Percentiles rank a stretch among this genome's conserved stretches.
phyloP scores from a whole-genome alignment of 2,113 vertebrate genomes.

The Sula dactylatra region DNA sequence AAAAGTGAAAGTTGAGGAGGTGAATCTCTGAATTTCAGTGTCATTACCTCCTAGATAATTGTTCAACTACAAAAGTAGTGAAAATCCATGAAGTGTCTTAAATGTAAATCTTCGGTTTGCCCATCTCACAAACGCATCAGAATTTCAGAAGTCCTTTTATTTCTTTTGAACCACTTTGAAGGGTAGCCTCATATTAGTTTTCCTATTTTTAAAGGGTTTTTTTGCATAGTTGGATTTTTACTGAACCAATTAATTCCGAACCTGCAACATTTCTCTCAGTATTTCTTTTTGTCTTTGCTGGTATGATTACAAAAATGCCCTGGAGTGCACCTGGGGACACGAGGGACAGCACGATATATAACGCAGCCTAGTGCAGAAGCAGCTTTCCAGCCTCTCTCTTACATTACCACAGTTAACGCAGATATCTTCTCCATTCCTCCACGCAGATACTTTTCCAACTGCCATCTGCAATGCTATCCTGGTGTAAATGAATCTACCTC shows the following conservation, averaged over 20 bases:
- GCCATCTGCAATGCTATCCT: neutral
- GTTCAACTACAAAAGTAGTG: neutral
- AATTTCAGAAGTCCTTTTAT: neutral
- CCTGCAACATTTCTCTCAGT: neutral
- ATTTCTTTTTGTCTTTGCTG: neutral
- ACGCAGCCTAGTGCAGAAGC: neutral
- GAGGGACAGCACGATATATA: neutral
- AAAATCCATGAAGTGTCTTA: neutral
- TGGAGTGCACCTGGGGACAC: rapidly evolving
- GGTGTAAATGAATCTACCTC: neutral
- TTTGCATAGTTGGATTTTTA: neutral
- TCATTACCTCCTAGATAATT: neutral
- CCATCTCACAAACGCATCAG: neutral
- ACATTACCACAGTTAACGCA: neutral
- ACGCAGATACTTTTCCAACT: rapidly evolving
- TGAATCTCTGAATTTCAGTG: neutral
- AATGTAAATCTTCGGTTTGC: neutral
- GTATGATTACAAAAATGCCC: neutral
- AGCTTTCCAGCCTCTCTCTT: neutral
- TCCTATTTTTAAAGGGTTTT: neutral
- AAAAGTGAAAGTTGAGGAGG: neutral
- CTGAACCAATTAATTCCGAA: neutral
- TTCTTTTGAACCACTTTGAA: neutral
- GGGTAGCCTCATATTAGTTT: neutral
- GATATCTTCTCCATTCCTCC: neutral